Conservation (phyloP, 1,140 invertebrate genomes). For the Bombus cullumanus region DNA sequence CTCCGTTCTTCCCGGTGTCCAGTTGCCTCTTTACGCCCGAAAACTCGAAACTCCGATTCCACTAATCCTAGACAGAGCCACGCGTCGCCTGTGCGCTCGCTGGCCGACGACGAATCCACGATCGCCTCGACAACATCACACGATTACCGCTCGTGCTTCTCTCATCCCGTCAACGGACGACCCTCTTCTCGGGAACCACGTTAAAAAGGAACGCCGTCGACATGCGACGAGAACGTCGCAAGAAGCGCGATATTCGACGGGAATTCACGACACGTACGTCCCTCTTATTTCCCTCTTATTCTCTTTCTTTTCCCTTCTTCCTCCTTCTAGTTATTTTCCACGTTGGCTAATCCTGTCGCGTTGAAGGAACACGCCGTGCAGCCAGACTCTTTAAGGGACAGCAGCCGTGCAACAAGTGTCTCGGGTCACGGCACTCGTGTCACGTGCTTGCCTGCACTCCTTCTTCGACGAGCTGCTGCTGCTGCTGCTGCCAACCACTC, state of each 20-base stretch:
- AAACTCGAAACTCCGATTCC: neutral
- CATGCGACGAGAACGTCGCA: neutral
- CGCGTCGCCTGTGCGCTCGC: neutral
- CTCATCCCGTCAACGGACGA: neutral
- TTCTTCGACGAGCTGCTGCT: slow-evolving; percentile 34
- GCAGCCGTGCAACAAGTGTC: slow-evolving; percentile 64
- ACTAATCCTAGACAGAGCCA: neutral
- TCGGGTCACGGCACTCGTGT: slow-evolving; percentile 53
- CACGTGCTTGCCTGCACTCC: slow-evolving; percentile 49
- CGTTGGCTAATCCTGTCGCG: slow-evolving; percentile 17
- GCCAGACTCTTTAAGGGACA: slow-evolving; percentile 52
- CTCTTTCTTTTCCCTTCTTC: too few species aligned
- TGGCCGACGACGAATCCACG: neutral
- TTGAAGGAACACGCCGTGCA: neutral
- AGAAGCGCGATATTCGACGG: neutral
- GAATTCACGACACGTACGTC: slow-evolving; percentile 13
- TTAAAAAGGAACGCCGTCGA: neutral
- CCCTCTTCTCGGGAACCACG: neutral
- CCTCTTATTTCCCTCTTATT: neutral
- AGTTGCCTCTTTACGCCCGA: neutral
- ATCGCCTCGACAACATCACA: slow-evolving; percentile 3
- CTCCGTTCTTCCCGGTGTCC: neutral
- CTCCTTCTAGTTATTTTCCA: neutral
- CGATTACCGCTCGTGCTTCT: neutral
- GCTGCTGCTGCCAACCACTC: slow-evolving; percentile 29